Evolutionary conservation across 2,888 invertebrate species (phyloP).

Genomic region (Encarsia formosa): DNA sequence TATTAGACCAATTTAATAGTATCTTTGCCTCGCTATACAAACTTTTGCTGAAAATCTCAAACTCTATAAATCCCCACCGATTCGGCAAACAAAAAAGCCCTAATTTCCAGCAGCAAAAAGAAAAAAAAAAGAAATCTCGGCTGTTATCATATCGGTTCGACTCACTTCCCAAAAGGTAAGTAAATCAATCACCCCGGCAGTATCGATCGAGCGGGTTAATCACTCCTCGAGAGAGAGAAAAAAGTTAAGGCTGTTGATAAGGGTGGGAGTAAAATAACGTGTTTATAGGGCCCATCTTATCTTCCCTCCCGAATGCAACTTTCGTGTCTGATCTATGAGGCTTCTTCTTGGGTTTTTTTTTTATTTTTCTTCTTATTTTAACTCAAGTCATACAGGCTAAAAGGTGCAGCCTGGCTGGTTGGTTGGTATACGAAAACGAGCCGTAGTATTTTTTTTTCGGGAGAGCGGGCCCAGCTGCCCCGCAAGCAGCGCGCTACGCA

Average conservation of each 20-base stretch:
- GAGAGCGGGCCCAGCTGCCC: conserved; percentile 48
- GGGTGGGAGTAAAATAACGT: conserved; percentile 27
- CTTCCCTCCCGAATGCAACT: conserved; percentile 16
- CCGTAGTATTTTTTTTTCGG: no score
- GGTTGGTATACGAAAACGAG: conserved; percentile 15
- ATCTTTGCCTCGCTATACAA: no score
- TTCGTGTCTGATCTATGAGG: conserved; percentile 15
- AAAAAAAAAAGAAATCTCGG: no score
- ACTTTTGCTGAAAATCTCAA: no score
- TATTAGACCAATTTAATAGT: no score
- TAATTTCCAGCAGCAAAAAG: no score
- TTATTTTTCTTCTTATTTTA: not conserved
- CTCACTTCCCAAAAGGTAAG: no score
- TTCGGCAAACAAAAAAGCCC: no score
- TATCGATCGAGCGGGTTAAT: not conserved
- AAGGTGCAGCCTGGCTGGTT: not conserved
- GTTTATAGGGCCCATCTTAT: conserved; percentile 5
- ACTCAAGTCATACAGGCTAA: not conserved
- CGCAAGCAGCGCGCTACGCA: conserved; percentile 39
- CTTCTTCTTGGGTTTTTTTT: not conserved
- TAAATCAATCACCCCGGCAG: no score
- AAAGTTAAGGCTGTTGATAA: not conserved
- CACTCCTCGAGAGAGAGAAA: not conserved
- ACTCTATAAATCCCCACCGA: no score
- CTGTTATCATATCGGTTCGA: no score